Conservation (phyloP, 2,113 vertebrate genomes). For the Tetrao urogallus region DNA sequence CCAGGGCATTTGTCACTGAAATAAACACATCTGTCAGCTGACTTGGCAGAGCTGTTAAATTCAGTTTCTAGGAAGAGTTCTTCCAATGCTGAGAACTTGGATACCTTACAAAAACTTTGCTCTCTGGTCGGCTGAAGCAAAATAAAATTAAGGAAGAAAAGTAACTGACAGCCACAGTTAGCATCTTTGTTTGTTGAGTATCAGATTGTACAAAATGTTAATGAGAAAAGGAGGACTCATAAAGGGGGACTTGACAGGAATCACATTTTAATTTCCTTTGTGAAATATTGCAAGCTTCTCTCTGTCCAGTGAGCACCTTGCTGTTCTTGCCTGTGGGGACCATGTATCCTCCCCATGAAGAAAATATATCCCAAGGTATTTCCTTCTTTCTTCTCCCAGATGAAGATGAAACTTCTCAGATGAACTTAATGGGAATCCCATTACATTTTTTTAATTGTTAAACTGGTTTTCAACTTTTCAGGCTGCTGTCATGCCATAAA, state of each 20-base stretch:
- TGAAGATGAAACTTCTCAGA: neutral
- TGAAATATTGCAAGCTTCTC: neutral
- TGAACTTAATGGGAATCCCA: neutral
- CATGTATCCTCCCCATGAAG: neutral
- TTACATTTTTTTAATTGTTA: constrained; percentile 31
- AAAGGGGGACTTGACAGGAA: constrained; percentile 21
- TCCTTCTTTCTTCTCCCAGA: neutral
- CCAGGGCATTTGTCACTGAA: constrained; percentile 20
- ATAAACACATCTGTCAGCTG: constrained; percentile 47
- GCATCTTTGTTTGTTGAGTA: neutral
- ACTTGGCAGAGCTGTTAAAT: constrained; percentile 30
- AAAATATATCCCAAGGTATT: constrained; percentile 23
- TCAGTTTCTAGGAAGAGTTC: constrained; percentile 27
- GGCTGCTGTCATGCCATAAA: neutral
- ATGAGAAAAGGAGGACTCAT: neutral
- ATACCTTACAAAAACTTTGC: constrained; percentile 47
- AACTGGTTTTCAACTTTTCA: constrained; percentile 39
- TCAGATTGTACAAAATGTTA: neutral
- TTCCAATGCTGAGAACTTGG: neutral
- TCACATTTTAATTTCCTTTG: constrained; percentile 46
- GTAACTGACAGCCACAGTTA: neutral
- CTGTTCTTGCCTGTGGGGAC: neutral
- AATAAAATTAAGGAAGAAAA: constrained; percentile 11
- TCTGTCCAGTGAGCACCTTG: neutral
- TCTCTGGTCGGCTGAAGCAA: neutral